Base-by-base conservation (phyloP, 53 echinoderm and acorn worm species). In the Arbacia lixula region DNA sequence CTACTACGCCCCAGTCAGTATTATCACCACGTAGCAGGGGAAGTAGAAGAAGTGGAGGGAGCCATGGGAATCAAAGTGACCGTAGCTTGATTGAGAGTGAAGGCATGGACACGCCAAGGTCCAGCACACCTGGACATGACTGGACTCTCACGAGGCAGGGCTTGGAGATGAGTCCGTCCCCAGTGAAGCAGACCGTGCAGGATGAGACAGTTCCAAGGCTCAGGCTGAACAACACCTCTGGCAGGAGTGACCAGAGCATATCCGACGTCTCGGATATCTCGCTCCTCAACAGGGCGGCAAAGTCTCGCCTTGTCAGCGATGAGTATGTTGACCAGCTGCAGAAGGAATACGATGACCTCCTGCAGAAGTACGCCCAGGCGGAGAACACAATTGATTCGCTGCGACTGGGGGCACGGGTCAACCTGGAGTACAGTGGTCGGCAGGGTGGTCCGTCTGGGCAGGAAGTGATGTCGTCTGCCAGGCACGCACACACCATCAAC, bases 301-400 rank as follows among this genome's bases (percentile, higher is more conserved):
- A 54, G 27, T 81, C 88, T 6, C 69, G 83, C 1, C 76, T 57
- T 28, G 81, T 88, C 20, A 88, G 84, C 3, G 89, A 92, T 53
- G 92, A 97, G 60, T 84, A 92, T 17, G 86, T 89, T 2, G 86
- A 90, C 26, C 94, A 92, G 66, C 88, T 97, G 11, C 98, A 97
- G 65, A 72, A 71, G 36, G 92, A 94, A 37, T 94, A 97, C 53
- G 98, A 94, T 53, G 97, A 91, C 27, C 69, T 97, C 36, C 75
- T 97, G 12, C 90, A 90, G 41, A 97, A 97, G 50, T 88, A 92
- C 49, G 98, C 98, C 0, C 92, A 76, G 36, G 98, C 98, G 10
- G 94, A 94, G 83, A 94, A 92, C 57, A 94, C 98, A 3, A 97
- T 97, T 63, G 98, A 97, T 71, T 89, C 89, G 60, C 36, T 97